Evolutionary conservation across 2,113 vertebrate species (phyloP).

Genomic region (Tragelaphus buxtoni): DNA sequence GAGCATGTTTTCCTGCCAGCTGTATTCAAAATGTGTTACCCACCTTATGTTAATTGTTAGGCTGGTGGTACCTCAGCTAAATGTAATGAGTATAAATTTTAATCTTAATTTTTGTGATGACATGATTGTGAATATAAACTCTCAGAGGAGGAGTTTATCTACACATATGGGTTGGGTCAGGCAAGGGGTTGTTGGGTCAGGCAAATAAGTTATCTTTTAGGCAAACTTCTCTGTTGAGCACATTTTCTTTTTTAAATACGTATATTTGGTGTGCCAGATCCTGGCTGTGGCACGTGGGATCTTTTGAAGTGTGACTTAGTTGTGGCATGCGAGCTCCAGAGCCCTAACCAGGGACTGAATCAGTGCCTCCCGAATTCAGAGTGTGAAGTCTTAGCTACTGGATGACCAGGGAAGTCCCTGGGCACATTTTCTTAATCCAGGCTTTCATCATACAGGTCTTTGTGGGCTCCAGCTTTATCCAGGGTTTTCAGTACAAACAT

Average conservation of each 20-base stretch:
- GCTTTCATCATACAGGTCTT: not conserved
- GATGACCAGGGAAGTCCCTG: not conserved
- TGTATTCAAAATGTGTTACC: not conserved
- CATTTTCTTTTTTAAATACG: not conserved
- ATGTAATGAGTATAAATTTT: not conserved
- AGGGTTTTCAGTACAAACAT: not conserved
- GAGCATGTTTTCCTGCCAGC: not conserved
- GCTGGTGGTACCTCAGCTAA: not conserved
- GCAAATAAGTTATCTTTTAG: not conserved
- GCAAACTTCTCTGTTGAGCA: not conserved
- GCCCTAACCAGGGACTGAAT: not conserved
- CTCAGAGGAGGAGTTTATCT: not conserved
- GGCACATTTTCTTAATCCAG: not conserved
- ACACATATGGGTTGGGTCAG: not conserved
- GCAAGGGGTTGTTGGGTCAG: not conserved
- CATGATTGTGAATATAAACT: not conserved
- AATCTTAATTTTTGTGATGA: not conserved
- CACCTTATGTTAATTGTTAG: not conserved
- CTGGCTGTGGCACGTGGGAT: not conserved
- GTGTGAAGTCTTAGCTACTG: not conserved
- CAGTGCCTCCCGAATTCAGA: not conserved
- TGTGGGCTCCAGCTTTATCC: not conserved
- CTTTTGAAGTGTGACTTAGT: not conserved
- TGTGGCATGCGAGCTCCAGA: not conserved
- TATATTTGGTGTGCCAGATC: not conserved